These are phyloP conservation scores for Avahi laniger DNA, from an alignment of 2,797 vertebrate species.

Conservation along the genomic window DNA sequence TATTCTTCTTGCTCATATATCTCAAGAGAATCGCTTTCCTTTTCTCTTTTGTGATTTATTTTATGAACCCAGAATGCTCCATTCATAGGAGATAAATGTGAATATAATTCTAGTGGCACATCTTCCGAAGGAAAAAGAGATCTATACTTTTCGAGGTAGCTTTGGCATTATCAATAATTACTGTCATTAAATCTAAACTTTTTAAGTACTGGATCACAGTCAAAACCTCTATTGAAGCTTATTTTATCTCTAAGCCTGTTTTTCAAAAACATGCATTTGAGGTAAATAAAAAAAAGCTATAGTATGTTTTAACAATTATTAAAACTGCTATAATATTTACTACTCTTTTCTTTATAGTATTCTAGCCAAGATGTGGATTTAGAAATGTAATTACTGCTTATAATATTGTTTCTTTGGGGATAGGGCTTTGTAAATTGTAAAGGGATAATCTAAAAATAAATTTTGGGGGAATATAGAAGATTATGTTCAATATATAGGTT, in stretches of 20 bases:
- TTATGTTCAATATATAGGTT: not conserved
- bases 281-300: not conserved
- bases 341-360: not conserved
- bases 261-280: not conserved
- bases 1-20: not conserved
- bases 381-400: not conserved
- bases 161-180: not conserved
- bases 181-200: not conserved
- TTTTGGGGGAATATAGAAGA: not conserved
- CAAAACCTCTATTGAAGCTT: not conserved
- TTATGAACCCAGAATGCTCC: not conserved
- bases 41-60: not conserved
- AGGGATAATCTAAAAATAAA: not conserved
- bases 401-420: not conserved
- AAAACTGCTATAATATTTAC: not conserved
- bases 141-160: not conserved
- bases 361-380: not conserved
- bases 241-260: not conserved
- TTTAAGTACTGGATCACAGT: not conserved
- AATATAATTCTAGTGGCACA: not conserved
- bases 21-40: not conserved
- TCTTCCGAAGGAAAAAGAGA: not conserved
- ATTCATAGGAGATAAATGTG: not conserved
- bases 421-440: not conserved
- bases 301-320: not conserved